These are phyloP conservation scores for Ailurus styani DNA, from an alignment of 2,113 vertebrate genomes.

Conservation along the genomic window DNA sequence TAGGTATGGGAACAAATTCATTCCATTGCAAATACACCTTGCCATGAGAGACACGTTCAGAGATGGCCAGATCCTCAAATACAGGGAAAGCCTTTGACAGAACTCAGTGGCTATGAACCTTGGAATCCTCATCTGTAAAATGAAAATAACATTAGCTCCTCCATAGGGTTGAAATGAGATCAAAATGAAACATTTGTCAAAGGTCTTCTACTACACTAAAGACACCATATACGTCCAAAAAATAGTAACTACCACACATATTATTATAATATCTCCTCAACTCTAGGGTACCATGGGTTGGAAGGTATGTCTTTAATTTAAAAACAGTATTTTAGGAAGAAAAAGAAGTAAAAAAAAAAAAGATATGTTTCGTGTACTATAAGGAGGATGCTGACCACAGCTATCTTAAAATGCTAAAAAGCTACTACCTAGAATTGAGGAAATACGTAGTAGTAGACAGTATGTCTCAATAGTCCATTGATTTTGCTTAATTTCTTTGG, in stretches of 20 bases:
- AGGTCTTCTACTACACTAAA: background rate
- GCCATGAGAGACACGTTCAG: background rate
- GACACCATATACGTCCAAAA: background rate
- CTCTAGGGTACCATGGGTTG: background rate
- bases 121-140: background rate
- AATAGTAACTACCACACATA: background rate
- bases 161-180: background rate
- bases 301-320: background rate
- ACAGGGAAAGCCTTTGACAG: background rate
- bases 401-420: slow-evolving; percentile 22
- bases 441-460: background rate
- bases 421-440: background rate
- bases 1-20: background rate
- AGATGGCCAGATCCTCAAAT: background rate
- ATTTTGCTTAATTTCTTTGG: slow-evolving; percentile 35
- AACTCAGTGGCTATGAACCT: background rate
- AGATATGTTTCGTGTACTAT: background rate
- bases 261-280: background rate
- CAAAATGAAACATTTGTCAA: background rate
- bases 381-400: background rate
- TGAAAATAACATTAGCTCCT: background rate
- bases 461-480: background rate
- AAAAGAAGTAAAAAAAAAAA: background rate
- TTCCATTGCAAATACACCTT: background rate
- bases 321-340: background rate